Base-by-base conservation (phyloP, 1,140 invertebrate species). In the Brachionus plicatilis region DNA sequence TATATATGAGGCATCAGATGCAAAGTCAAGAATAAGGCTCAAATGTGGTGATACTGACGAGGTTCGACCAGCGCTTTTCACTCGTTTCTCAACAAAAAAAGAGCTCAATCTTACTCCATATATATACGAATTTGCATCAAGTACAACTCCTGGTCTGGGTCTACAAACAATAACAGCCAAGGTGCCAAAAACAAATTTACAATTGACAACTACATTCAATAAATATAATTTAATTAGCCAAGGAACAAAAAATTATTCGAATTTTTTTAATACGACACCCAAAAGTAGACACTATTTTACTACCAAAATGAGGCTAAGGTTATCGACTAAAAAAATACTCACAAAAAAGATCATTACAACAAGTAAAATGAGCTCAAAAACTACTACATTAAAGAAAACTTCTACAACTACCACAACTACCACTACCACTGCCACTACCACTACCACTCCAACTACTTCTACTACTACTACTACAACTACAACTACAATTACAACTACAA, bases 31-130 rank as follows among this genome's bases (percentile, higher is more conserved):
- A 20, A 82, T 82, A 65, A 68, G 65, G 17, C 53, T 82, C 6
- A 82, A 82, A 45, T 82, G 79, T 83, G 80, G 80, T 53, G 60
- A 68, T 56, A 66, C 56, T 14, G 56, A 83, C n/a, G 56, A 83
- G 37, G 80, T 83, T n/a, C 33, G 60, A 27, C 60, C 60, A 27
- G 60, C 37, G 24, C 27, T 43, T 47, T 66, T 47, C 29, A 83
- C 80, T 27, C 29, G 80, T 8, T 83, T 68, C 33, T 68, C 60
- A 43, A 83, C 60, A 33, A 50, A 47, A 68, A 66, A 72, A 68
- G 80, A 83, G 9, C 41, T 83, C 17, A 41, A 17, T n/a, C n/a
- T 50, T 12, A 82, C 79, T 24, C 79, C 80, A 20, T 83, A 33
- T 37, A 70, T 66, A 33, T 68, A 83, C 20, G 60, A 83, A 56